Percentiles rank a stretch among this genome's conserved stretches.
Conservation (phyloP, 2,113 vertebrate species). For the Cranoglanis bouderius region DNA sequence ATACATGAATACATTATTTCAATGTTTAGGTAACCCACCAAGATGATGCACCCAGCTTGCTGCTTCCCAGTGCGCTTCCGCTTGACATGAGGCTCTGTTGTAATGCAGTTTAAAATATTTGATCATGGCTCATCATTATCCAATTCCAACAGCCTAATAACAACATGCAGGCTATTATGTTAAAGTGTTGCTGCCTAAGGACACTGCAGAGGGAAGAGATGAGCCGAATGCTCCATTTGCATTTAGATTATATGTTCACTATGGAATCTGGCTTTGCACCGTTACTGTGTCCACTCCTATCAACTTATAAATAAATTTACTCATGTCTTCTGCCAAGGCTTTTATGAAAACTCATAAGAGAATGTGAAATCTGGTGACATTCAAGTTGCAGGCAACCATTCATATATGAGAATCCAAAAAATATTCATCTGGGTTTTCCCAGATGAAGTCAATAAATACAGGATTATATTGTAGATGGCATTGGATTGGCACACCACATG, state of each 20-base stretch:
- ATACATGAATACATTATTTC: neutral
- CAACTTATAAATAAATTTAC: slow-evolving; percentile 39
- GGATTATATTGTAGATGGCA: slow-evolving; percentile 19
- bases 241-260: slow-evolving; percentile 67
- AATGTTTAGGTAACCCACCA: slow-evolving; percentile 29
- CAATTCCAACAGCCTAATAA: slow-evolving; percentile 43
- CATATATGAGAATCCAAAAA: slow-evolving; percentile 25
- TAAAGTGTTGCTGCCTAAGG: slow-evolving; percentile 56
- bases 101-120: slow-evolving; percentile 52
- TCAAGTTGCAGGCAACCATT: slow-evolving; percentile 7
- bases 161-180: slow-evolving; percentile 60
- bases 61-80: neutral
- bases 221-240: slow-evolving; percentile 63
- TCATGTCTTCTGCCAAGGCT: slow-evolving; percentile 33
- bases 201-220: slow-evolving; percentile 51
- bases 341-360: slow-evolving; percentile 32
- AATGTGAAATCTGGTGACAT: slow-evolving; percentile 22
- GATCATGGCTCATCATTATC: slow-evolving; percentile 53
- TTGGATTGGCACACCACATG: neutral
- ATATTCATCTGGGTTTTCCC: slow-evolving; percentile 4
- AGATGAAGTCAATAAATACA: slow-evolving; percentile 35
- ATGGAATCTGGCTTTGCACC: slow-evolving; percentile 34
- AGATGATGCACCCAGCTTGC: slow-evolving; percentile 7
- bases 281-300: slow-evolving; percentile 28
- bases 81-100: slow-evolving; percentile 20